Evolutionary conservation across 1,140 invertebrate species (phyloP).

Genomic region (Bombus impatiens): DNA sequence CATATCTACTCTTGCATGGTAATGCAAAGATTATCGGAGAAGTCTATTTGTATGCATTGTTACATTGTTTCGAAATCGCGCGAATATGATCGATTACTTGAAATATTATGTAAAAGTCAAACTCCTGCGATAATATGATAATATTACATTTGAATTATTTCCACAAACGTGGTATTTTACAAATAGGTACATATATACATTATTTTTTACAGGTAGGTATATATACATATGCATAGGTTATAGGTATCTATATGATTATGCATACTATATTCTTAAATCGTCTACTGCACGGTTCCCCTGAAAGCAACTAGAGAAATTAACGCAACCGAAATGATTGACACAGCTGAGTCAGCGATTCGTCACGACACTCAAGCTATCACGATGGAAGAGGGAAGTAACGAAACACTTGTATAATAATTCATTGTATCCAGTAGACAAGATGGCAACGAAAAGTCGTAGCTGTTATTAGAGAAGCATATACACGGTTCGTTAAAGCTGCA

Average conservation of each 20-base stretch:
- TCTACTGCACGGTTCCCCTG: not conserved
- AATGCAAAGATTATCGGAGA: constrained; percentile 19
- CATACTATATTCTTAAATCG: not conserved
- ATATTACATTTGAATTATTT: not conserved
- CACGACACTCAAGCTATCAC: constrained; percentile 32
- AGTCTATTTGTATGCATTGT: constrained; percentile 5
- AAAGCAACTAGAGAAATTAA: not conserved
- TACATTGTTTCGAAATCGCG: not conserved
- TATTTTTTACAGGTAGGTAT: no score
- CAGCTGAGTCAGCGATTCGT: constrained; percentile 60
- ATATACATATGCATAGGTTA: not conserved
- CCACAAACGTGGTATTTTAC: not conserved
- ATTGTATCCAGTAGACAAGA: constrained; percentile 22
- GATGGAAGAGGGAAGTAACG: constrained; percentile 40
- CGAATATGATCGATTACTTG: constrained; percentile 1
- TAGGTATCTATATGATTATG: not conserved
- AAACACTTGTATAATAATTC: constrained; percentile 61
- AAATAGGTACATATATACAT: not conserved
- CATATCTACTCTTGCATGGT: constrained; percentile 45
- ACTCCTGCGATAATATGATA: constrained; percentile 16
- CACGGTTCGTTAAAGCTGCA: constrained; percentile 15
- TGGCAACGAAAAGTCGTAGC: constrained; percentile 15
- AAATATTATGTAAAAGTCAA: not conserved
- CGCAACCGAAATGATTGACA: constrained; percentile 48
- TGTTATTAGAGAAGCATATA: constrained; percentile 50